A percentile compares a stretch with the other conserved stretches of the same genome.
phyloP scores from a whole-genome alignment of 1,140 invertebrate genomes.

The Acyrthosiphon pisum region DNA sequence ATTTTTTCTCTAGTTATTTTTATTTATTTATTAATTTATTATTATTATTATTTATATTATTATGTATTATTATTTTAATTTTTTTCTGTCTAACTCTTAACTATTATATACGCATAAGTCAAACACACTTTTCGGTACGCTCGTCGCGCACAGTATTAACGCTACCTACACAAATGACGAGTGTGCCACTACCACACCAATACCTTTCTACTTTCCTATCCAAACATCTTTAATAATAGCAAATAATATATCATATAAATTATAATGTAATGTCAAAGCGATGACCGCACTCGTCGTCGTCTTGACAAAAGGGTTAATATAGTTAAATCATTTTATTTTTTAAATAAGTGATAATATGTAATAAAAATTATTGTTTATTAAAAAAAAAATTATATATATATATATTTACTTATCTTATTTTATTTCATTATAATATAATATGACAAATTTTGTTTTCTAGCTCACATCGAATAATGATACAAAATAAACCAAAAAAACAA shows the following conservation, averaged over 20 bases:
- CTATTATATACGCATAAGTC: not conserved
- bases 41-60: slow-evolving; percentile 14
- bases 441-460: not conserved
- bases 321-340: slow-evolving; percentile 6
- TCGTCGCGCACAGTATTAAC: slow-evolving; percentile 24
- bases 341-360: not conserved
- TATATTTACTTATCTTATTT: not conserved
- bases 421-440: not conserved
- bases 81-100: not conserved
- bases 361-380: slow-evolving; percentile 1
- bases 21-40: slow-evolving; percentile 24
- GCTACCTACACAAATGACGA: not conserved
- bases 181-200: not conserved
- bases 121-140: not conserved
- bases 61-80: not conserved
- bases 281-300: not conserved
- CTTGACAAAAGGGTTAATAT: not conserved
- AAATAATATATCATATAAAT: not conserved
- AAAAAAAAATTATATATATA: not conserved
- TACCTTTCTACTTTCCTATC: not conserved
- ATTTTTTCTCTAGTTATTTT: slow-evolving; percentile 7
- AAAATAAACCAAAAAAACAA: not conserved
- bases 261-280: not conserved
- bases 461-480: not conserved
- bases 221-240: not conserved